Evolutionary conservation across 2,797 vertebrate genomes (phyloP), one percentile per base, ranked within the genome.

Genomic region (Lithobates pipiens): DNA sequence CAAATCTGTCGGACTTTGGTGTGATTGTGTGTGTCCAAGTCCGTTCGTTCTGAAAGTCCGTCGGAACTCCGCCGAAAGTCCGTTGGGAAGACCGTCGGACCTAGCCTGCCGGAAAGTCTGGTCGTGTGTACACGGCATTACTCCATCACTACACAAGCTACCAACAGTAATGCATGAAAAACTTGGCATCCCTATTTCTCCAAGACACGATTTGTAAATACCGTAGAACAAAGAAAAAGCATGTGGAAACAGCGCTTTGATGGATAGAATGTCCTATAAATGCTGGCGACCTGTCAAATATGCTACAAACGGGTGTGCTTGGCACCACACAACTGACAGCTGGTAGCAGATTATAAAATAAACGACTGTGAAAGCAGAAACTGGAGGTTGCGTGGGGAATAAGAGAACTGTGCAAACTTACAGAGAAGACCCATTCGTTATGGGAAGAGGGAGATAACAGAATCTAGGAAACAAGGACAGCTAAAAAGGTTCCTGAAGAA

Each of bases 341-440:
- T 82, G 80, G 69, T 74, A 61, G 80, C 70, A 74, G 70, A 82
- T 67, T 78, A 78, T 67, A 78, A 46, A 78, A 78, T 78, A 78
- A 78, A 77, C 46, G 65, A 36, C 67, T 36, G 79, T 27, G 46
- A 57, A 80, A 61, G 46, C 67, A 57, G 68, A 50, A 63, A 15
- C 39, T 50, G 65, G 29, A 71, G 79, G 75, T 34, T 36, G 54
- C 32, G 15, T 54, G 50, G 57, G 75, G 57, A 50, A 42, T 34
- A 65, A 65, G 75, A 63, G 54, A 23, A 13, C 34, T 5, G 68
- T 54, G 68, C 68, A 29, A 70, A 70, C 50, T 11, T 57, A 34
- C 8, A 21, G 46, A 77, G 50, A 57, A 57, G 74, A 46, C 46
- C 50, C 18, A 57, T 65, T 54, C 23, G 29, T 44, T 36, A 78